A percentile compares a stretch with the other conserved stretches of the same genome.
phyloP scores from a whole-genome alignment of 2,888 invertebrate species.

The Harpalus rubripes region DNA sequence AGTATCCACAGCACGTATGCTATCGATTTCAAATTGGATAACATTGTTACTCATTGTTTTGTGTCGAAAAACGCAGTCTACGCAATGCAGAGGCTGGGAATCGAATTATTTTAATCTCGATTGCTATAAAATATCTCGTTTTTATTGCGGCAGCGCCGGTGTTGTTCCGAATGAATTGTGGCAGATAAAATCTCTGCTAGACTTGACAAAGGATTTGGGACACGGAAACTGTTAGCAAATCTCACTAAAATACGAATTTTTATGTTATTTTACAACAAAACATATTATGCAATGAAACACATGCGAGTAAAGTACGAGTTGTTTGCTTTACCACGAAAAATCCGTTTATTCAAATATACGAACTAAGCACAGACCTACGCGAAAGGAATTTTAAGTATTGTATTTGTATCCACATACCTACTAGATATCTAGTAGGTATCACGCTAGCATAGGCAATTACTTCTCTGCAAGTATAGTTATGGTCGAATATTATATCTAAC shows the following conservation, averaged over 20 bases:
- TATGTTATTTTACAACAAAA: not conserved
- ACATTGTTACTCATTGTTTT: slow-evolving; percentile 60
- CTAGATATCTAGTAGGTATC: too few species aligned
- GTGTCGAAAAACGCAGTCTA: slow-evolving; percentile 46
- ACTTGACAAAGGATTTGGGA: slow-evolving; percentile 24
- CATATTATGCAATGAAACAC: not conserved
- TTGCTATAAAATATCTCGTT: slow-evolving; percentile 60
- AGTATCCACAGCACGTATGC: slow-evolving; percentile 16
- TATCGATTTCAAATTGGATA: slow-evolving; percentile 54
- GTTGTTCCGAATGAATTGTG: slow-evolving; percentile 53
- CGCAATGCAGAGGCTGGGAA: slow-evolving; percentile 35
- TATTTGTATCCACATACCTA: too few species aligned
- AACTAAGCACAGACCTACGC: too few species aligned
- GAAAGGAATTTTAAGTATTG: too few species aligned
- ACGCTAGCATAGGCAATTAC: too few species aligned
- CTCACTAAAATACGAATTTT: not conserved
- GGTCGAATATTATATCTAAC: too few species aligned
- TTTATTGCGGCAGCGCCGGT: slow-evolving; percentile 38
- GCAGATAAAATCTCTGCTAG: slow-evolving; percentile 41
- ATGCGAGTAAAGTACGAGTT: too few species aligned
- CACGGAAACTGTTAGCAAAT: not conserved
- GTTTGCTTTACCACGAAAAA: too few species aligned
- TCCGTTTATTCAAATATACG: too few species aligned
- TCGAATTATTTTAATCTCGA: slow-evolving; percentile 64
- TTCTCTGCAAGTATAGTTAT: too few species aligned